These are phyloP conservation scores for Alca torda DNA, from an alignment of 2,797 vertebrate species.

Conservation along the genomic window DNA sequence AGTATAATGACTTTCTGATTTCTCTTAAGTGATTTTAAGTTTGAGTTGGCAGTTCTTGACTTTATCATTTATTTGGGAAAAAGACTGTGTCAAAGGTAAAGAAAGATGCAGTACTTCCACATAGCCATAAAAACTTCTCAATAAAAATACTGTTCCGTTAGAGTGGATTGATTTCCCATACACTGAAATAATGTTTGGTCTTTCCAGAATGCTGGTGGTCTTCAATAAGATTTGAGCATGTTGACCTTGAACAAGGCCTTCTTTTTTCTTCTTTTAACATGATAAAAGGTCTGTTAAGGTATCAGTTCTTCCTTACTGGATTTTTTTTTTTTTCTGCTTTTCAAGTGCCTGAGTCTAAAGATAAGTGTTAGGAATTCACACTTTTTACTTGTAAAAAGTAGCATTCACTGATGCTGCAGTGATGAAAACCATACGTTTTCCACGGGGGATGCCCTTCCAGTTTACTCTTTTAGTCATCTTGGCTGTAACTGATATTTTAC, in stretches of 20 bases:
- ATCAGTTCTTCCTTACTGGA: neutral
- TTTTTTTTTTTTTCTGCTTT: neutral
- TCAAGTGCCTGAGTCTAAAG: neutral
- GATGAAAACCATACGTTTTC: neutral
- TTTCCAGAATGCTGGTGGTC: neutral
- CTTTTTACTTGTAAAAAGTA: neutral
- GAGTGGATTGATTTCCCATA: neutral
- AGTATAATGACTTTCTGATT: neutral
- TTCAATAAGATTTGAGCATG: neutral
- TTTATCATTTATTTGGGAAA: neutral
- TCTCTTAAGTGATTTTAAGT: neutral
- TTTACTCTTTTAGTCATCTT: neutral
- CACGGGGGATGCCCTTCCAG: neutral
- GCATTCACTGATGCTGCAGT: neutral
- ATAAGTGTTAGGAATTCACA: neutral
- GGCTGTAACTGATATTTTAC: neutral
- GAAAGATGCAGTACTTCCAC: neutral
- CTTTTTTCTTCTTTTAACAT: neutral
- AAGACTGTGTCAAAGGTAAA: neutral
- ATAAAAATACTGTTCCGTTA: neutral
- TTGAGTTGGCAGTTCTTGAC: neutral
- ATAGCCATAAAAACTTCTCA: neutral
- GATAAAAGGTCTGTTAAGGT: neutral
- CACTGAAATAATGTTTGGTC: neutral
- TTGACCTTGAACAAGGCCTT: neutral